Evolutionary conservation across 2,888 invertebrate genomes (phyloP), one percentile per base, ranked within the genome.

Genomic region (Electrophaes corylata): DNA sequence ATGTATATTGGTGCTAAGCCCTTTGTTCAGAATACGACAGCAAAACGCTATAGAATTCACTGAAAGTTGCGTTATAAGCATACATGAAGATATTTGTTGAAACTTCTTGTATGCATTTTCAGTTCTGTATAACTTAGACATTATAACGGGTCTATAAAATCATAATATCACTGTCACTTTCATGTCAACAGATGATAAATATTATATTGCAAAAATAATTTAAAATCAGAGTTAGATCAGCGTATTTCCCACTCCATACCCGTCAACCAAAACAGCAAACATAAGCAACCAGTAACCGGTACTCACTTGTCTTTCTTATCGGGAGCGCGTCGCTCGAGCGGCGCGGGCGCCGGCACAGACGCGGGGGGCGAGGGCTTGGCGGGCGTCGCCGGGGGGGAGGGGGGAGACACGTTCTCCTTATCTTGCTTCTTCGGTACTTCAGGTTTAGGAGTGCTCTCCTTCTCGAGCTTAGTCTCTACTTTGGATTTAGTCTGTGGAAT

Each of bases 331-430:
- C 81, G 73, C 40, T 79, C 79, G 23, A 75, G 8, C 5, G 62
- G 57, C 57, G 73, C 58, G 6, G 78, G 76, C 61, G 64, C 78
- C 53, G 83, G 82, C 31, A 85, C 23, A 6, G 43, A 26, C 16
- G 26, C 10, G 26, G 43, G 10, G 8, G 44, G 37, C 18, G 26
- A 37, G 6, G 78, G 76, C 62, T 78, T 81, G 62, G 65, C 78
- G 56, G 83, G 82, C 29, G 87, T 76, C 72, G 82, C 75, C 56
- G 26, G 86, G 3, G 86, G 87, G 2, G 87, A 81, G 57, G 76
- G 75, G 11, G 92, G 91, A 33, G 91, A 91, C 11, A 92, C 91
- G 69, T 91, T 91, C 73, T 92, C 92, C 59, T 92, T 92, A 76
- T 92, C 92, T 43, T 81, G 85, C 57, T 92, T 91, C 78, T 90